Percentiles rank a stretch among this genome's conserved stretches.
phyloP scores from a whole-genome alignment of 2,797 vertebrate species.

The Champsocephalus gunnari region DNA sequence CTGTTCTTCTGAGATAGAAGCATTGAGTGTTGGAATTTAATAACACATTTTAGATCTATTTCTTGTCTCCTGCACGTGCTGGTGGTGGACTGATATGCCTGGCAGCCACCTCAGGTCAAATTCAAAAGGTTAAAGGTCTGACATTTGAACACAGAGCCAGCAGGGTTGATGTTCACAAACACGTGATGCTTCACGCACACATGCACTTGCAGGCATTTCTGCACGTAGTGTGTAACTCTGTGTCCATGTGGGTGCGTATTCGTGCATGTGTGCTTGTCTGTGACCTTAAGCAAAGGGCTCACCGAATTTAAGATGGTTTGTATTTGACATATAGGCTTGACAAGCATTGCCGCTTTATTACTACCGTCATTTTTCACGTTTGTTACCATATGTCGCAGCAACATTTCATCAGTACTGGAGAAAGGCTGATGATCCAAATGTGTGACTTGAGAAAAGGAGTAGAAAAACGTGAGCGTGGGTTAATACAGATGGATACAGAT shows the following conservation, averaged over 20 bases:
- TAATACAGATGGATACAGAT: conserved; percentile 24
- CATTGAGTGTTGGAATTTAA: conserved; percentile 52
- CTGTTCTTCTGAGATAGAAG: conserved; percentile 67
- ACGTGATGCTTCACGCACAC: conserved; percentile 44
- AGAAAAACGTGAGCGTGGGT: neutral
- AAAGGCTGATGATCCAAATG: conserved; percentile 26
- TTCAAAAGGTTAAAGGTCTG: conserved; percentile 84
- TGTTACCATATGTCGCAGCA: neutral
- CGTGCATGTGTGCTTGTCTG: conserved; percentile 15
- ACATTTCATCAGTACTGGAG: conserved; percentile 16
- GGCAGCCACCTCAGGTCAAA: conserved; percentile 69
- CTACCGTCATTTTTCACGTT: conserved; percentile 15
- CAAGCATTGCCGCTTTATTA: conserved; percentile 27
- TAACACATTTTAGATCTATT: conserved; percentile 7
- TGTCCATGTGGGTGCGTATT: conserved; percentile 20
- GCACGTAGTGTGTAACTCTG: conserved; percentile 31
- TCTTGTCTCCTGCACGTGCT: conserved; percentile 49
- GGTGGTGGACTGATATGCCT: conserved; percentile 55
- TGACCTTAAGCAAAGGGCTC: conserved; percentile 58
- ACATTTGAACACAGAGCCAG: conserved; percentile 78
- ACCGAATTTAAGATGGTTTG: conserved; percentile 24
- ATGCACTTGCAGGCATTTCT: conserved; percentile 7
- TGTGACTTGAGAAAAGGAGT: conserved; percentile 15
- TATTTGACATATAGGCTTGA: conserved; percentile 47
- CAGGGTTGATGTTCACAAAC: conserved; percentile 57